These are phyloP conservation scores for Nothobranchius kuhntae DNA, from an alignment of 2,113 vertebrate species.

Conservation along the genomic window DNA sequence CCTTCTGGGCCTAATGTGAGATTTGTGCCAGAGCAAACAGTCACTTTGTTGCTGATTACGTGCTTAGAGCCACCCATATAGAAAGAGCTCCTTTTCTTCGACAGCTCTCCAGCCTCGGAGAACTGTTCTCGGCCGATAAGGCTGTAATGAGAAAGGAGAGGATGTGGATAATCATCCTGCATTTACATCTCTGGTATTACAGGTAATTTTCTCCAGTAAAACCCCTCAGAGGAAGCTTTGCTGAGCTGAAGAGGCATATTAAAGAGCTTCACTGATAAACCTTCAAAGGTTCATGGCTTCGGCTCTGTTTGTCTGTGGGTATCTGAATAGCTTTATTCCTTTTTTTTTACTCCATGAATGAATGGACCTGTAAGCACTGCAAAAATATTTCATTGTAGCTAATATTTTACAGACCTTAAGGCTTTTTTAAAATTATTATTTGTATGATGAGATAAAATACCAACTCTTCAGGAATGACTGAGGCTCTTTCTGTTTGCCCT, in stretches of 20 bases:
- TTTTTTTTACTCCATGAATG: not conserved
- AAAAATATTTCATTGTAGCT: constrained; percentile 62
- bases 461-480: constrained; percentile 49
- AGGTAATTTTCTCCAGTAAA: constrained; percentile 75
- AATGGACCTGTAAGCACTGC: constrained; percentile 50
- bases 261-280: constrained; percentile 78
- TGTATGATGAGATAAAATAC: constrained; percentile 68
- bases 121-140: constrained; percentile 73
- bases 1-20: constrained; percentile 45
- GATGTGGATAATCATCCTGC: constrained; percentile 71
- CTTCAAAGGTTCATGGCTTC: constrained; percentile 71
- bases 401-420: constrained; percentile 65
- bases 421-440: constrained; percentile 35
- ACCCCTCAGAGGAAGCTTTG: constrained; percentile 65
- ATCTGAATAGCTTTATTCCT: constrained; percentile 48
- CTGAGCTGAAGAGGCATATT: constrained; percentile 73
- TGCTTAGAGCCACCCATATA: constrained; percentile 58
- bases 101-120: constrained; percentile 64
- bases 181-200: constrained; percentile 71
- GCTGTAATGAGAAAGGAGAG: constrained; percentile 70
- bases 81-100: constrained; percentile 54
- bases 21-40: constrained; percentile 53
- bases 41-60: constrained; percentile 70
- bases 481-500: constrained; percentile 20
- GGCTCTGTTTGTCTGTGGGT: constrained; percentile 66